A percentile compares a stretch with the other conserved stretches of the same genome.
phyloP scores from a whole-genome alignment of 2,888 invertebrate species.

The Dermolepida albohirtum region DNA sequence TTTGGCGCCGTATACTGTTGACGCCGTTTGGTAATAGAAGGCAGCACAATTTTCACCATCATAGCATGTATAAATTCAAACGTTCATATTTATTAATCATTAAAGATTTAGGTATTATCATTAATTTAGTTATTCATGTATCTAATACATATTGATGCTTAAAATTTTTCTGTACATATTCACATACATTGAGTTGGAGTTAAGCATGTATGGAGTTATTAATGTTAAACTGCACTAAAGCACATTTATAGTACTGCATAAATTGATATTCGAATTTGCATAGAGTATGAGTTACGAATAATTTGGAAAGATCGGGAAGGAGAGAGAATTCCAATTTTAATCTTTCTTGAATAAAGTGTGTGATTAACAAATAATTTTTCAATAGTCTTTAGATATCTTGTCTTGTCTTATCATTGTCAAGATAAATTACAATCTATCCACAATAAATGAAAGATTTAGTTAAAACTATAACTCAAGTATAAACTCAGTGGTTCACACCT shows the following conservation, averaged over 20 bases:
- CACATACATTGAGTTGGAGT: not conserved
- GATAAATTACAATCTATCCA: too few relatives aligned
- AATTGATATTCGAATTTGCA: slow-evolving; percentile 22
- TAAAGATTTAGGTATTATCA: slow-evolving; percentile 16
- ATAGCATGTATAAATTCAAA: slow-evolving; percentile 43
- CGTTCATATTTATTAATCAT: slow-evolving; percentile 36
- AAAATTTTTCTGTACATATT: slow-evolving; percentile 21
- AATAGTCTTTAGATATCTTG: too few relatives aligned
- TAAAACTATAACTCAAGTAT: too few relatives aligned
- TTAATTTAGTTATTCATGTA: slow-evolving; percentile 18
- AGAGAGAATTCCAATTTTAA: too few relatives aligned
- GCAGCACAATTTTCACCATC: slow-evolving; percentile 43
- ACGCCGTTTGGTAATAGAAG: slow-evolving; percentile 39
- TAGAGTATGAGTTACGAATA: slow-evolving; percentile 27
- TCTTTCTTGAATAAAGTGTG: too few relatives aligned
- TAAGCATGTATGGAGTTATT: slow-evolving; percentile 3
- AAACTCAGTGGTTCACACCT: too few relatives aligned
- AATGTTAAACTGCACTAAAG: slow-evolving; percentile 8
- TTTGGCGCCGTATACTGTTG: slow-evolving; percentile 49
- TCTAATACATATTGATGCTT: slow-evolving; percentile 21
- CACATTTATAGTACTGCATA: not conserved
- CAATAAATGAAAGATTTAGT: too few relatives aligned
- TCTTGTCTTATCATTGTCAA: too few relatives aligned
- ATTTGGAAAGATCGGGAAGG: too few relatives aligned
- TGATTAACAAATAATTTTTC: too few relatives aligned